Evolutionary conservation across 2,797 vertebrate genomes (phyloP).

Genomic region (Crossoptilon crossoptilon): DNA sequence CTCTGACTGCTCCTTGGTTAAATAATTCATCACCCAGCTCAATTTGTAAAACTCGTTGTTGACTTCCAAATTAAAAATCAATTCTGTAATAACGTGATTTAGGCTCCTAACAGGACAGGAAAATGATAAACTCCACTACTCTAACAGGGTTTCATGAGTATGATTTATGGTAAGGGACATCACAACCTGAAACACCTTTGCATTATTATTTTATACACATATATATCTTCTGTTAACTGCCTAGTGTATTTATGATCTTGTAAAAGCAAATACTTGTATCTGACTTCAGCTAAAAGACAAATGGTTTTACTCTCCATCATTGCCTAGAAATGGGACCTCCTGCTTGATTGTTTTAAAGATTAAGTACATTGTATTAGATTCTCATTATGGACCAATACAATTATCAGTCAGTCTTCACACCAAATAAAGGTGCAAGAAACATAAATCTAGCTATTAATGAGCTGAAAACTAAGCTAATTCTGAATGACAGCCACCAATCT

Average conservation of each 20-base stretch:
- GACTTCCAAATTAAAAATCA: slow-evolving; percentile 49
- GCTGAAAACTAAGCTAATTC: not conserved
- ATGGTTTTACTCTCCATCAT: not conserved
- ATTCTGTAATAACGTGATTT: not conserved
- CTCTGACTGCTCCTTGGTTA: not conserved
- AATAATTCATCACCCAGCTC: not conserved
- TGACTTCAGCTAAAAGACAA: not conserved
- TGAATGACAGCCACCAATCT: not conserved
- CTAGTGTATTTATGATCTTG: not conserved
- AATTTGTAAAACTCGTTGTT: not conserved
- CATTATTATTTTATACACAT: not conserved
- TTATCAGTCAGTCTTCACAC: not conserved
- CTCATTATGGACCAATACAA: not conserved
- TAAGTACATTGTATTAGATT: not conserved
- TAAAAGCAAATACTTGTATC: not conserved
- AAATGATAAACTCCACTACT: not conserved
- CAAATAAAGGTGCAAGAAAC: not conserved
- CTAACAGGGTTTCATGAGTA: not conserved
- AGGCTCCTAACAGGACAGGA: not conserved
- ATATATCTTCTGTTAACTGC: not conserved
- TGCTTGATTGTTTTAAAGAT: not conserved
- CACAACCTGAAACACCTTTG: not conserved
- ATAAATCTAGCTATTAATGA: not conserved
- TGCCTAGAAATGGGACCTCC: not conserved
- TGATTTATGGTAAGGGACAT: not conserved